Percentiles rank a stretch among this genome's conserved stretches.
These are phyloP conservation scores for Sapajus apella DNA, from an alignment of 2,113 vertebrate genomes.

Conservation along the genomic window DNA sequence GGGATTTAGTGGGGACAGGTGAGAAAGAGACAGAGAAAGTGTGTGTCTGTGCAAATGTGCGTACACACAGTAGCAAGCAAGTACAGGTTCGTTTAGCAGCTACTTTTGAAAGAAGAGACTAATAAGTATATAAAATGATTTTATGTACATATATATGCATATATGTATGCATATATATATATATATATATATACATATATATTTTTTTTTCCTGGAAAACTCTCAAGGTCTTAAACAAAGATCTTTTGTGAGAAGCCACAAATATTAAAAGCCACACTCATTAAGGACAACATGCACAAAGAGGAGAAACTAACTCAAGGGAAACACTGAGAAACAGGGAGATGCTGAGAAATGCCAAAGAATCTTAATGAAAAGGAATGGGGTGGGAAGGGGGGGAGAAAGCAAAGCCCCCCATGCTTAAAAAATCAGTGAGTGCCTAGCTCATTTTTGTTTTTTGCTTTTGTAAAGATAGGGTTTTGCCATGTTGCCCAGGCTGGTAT, in stretches of 20 bases:
- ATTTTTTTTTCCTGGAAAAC: background rate
- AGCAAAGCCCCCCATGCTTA: background rate
- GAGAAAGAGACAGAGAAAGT: background rate
- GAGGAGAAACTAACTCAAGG: background rate
- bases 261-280: background rate
- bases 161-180: background rate
- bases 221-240: constrained; percentile 26
- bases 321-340: constrained; percentile 6
- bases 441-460: too few relatives aligned
- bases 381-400: background rate
- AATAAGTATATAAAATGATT: background rate
- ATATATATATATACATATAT: background rate
- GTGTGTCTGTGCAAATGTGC: background rate
- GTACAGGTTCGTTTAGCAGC: background rate
- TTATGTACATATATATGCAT: background rate
- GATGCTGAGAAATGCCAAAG: constrained; percentile 31
- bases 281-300: background rate
- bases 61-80: background rate
- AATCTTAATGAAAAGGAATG: background rate
- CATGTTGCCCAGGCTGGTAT: too few relatives aligned
- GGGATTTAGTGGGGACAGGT: background rate
- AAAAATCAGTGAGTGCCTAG: background rate
- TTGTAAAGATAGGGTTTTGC: too few relatives aligned
- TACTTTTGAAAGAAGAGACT: constrained; percentile 31
- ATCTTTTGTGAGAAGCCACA: constrained; percentile 12